phyloP scores from a whole-genome alignment of 1,140 invertebrate genomes.

The Neoseiulus cucumeris region DNA sequence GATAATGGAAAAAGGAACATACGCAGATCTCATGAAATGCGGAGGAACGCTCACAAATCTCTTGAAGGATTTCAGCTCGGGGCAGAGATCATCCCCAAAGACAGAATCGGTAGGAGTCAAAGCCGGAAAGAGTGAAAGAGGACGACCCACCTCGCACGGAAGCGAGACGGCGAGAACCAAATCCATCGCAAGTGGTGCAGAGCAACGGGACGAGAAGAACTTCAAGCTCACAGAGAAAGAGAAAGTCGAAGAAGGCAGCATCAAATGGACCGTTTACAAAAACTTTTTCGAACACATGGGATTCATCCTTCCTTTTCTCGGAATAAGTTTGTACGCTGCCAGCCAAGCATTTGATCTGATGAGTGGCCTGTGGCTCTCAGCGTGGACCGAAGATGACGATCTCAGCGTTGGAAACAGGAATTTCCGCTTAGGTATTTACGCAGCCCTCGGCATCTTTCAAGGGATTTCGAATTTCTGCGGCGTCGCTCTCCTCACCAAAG shows the following conservation, averaged over 20 bases:
- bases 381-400: conserved; percentile 2
- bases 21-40: conserved; percentile 20
- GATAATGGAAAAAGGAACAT: conserved; percentile 26
- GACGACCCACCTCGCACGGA: not conserved
- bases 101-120: too few species aligned
- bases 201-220: not conserved
- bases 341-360: not conserved
- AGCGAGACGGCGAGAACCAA: not conserved
- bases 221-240: conserved; percentile 5
- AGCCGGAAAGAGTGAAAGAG: not conserved
- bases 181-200: not conserved
- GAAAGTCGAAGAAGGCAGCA: conserved; percentile 3
- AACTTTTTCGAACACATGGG: conserved; percentile 7
- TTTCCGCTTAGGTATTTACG: conserved; percentile 12
- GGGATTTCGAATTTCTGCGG: conserved; percentile 8
- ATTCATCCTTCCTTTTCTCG: not conserved
- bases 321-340: not conserved
- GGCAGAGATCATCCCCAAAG: not conserved
- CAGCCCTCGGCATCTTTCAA: not conserved
- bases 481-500: not conserved
- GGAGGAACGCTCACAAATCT: not conserved
- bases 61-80: not conserved
- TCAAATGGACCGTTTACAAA: not conserved
- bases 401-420: not conserved
- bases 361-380: conserved; percentile 8